These are phyloP conservation scores for Orthonyx spaldingii DNA, from an alignment of 2,113 vertebrate genomes.

Conservation along the genomic window DNA sequence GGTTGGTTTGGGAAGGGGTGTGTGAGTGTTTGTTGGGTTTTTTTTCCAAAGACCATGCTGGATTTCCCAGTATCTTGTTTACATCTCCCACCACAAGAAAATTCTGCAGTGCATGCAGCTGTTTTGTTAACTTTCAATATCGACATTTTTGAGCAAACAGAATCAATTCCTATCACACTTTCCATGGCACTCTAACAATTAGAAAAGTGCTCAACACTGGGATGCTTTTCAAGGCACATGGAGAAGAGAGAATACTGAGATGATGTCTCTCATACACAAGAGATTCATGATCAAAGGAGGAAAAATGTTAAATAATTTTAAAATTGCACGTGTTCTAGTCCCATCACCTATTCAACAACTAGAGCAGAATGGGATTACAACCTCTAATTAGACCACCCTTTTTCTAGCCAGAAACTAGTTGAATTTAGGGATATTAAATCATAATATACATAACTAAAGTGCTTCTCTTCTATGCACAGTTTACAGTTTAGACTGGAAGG, in stretches of 20 bases:
- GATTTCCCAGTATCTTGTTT: not conserved
- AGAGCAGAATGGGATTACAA: not conserved
- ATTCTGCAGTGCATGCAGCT: not conserved
- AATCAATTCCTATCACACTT: not conserved
- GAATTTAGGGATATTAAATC: not conserved
- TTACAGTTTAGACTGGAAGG: not conserved
- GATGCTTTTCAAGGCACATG: not conserved
- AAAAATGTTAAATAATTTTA: not conserved
- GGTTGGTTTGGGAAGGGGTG: not conserved
- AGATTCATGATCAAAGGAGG: not conserved
- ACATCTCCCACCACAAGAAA: not conserved
- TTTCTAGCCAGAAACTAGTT: no score
- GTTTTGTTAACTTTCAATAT: not conserved
- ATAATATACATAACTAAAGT: not conserved
- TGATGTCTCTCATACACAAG: not conserved
- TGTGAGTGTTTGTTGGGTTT: rapidly evolving
- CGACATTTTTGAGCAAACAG: not conserved
- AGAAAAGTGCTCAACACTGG: not conserved
- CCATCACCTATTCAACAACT: not conserved
- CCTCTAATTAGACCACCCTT: not conserved
- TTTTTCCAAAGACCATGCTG: not conserved
- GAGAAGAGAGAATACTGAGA: not conserved
- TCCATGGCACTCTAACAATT: not conserved
- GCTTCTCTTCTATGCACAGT: not conserved
- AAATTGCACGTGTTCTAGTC: rapidly evolving